Evolutionary conservation across 2,888 invertebrate species (phyloP).

Genomic region (Hyles lineata): DNA sequence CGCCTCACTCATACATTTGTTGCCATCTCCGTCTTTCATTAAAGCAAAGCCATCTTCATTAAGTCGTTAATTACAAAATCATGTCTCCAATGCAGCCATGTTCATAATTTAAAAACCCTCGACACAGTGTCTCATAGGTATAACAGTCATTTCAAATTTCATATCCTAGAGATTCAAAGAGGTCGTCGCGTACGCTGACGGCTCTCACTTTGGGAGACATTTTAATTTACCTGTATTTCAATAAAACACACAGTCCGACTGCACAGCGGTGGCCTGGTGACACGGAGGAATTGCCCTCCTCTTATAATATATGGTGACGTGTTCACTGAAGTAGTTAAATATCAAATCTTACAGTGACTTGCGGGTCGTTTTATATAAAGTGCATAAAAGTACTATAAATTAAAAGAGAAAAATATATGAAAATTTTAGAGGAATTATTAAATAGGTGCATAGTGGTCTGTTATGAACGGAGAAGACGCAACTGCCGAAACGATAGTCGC

Average conservation of each 20-base stretch:
- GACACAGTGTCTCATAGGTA: slow-evolving; percentile 10
- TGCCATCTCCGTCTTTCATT: no score
- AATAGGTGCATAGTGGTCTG: no score
- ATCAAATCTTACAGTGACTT: not conserved
- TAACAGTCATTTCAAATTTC: slow-evolving; percentile 35
- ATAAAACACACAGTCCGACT: slow-evolving; percentile 41
- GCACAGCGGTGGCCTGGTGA: slow-evolving; percentile 34
- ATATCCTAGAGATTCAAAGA: slow-evolving; percentile 40
- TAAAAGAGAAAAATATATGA: not conserved
- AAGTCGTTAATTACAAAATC: slow-evolving; percentile 20
- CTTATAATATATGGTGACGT: slow-evolving; percentile 42
- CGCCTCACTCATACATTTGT: not conserved
- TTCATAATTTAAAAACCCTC: slow-evolving; percentile 18
- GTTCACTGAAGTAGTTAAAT: slow-evolving; percentile 10
- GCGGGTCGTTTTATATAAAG: not conserved
- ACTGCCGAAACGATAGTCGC: no score
- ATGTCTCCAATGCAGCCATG: not conserved
- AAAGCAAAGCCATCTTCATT: slow-evolving; percentile 1
- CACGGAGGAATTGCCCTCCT: slow-evolving; percentile 49
- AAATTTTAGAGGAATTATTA: not conserved
- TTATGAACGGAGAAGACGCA: no score
- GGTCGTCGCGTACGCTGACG: slow-evolving; percentile 36
- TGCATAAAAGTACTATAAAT: not conserved
- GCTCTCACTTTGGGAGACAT: slow-evolving; percentile 39
- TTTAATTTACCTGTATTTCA: slow-evolving; percentile 53